Base-by-base conservation (phyloP, 2,113 vertebrate species). In the Xiphias gladius region DNA sequence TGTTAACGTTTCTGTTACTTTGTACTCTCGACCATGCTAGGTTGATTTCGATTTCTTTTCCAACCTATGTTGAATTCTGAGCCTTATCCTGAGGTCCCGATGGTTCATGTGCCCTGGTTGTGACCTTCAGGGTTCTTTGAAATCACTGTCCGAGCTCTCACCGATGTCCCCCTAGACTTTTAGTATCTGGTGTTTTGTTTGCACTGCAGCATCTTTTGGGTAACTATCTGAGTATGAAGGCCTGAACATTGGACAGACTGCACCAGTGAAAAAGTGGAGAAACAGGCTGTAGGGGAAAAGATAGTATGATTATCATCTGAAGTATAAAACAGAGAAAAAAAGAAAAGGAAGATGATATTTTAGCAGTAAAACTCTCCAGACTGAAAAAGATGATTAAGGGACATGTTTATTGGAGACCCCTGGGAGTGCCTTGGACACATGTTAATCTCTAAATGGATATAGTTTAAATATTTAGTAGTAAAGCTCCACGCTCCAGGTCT, bases 151-250 rank as follows among this genome's bases (percentile, higher is more conserved):
- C 80, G 64, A 35, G 52, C 58, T 57, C 52, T 59, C 28, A 65
- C 17, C 52, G 11, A 78, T 43, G 78, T 89, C 84, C 32, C n/a
- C 35, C 63, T 39, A 89, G 76, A 89, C 72, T 82, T 76, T 76
- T 65, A 28, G 17, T 68, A 65, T 30, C 73, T 73, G 7, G 41
- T 37, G 32, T 73, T 43, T 35, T 48, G 16, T 61, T 43, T 76
- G 54, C 76, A 59, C 62, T 73, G 24, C 14, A 32, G 22, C 14
- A 28, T 55, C 35, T 71, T 48, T 73, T 4, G 16, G 72, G 50
- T 13, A 35, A 64, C 35, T 58, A 71, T 74, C 67, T 54, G 69
- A 35, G 19, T 22, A 17, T 19, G 54, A 24, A 79, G 66, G 26
- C 64, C 52, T 73, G 64, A 63, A 86, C 24, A 35, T 70, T 24